A percentile compares a stretch with the other conserved stretches of the same genome.
Conservation (phyloP, 2,888 invertebrate species). For the Cephus pulcher region DNA sequence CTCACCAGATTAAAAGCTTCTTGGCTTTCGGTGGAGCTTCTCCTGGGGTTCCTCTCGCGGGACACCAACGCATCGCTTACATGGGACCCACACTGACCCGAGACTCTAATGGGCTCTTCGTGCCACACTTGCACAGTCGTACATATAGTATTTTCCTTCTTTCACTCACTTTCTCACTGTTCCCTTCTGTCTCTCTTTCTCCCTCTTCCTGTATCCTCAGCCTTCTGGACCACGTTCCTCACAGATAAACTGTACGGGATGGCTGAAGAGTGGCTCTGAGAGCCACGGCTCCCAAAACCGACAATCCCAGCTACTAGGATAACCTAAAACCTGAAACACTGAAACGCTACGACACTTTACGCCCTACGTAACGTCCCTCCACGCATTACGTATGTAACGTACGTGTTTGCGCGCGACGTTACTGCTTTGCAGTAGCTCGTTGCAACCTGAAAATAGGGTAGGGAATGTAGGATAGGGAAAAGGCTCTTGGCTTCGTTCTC, state of each 20-base stretch:
- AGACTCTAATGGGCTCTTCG: neutral
- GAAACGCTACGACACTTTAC: conserved; percentile 44
- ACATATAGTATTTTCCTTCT: neutral
- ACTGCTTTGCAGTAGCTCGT: neutral
- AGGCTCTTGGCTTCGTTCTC: neutral
- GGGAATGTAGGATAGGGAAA: neutral
- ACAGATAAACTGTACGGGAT: neutral
- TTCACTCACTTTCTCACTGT: conserved; percentile 2
- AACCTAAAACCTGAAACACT: conserved; percentile 47
- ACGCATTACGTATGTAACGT: neutral
- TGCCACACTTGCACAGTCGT: neutral
- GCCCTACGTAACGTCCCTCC: conserved; percentile 21
- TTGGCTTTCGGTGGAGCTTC: conserved; percentile 37
- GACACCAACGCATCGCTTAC: conserved; percentile 8
- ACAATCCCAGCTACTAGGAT: neutral
- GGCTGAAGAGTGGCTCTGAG: neutral
- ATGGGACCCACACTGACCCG: neutral
- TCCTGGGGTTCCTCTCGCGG: conserved; percentile 16
- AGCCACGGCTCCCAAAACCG: conserved; percentile 6
- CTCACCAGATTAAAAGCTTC: conserved; percentile 60
- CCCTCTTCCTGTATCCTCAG: neutral
- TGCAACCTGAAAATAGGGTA: neutral
- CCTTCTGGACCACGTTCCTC: neutral
- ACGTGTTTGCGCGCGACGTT: neutral
- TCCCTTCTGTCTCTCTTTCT: neutral